Evolutionary conservation across 37 sponge, comb jelly and placozoan genomes (phyloP).

Genomic region (Eunapius fragilis): DNA sequence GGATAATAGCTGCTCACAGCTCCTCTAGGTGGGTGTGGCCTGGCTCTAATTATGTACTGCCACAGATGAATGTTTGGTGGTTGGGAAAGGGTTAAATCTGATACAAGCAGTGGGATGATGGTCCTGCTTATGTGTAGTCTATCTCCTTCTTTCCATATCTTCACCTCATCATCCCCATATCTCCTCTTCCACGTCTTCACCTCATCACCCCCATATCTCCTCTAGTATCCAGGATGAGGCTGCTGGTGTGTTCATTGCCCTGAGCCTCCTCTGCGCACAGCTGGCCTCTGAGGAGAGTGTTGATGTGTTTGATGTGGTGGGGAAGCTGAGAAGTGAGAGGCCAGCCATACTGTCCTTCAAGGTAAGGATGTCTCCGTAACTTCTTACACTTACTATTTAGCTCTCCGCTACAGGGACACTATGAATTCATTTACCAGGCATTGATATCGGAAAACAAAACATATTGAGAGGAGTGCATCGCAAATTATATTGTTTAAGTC

Average conservation of each 20-base stretch:
- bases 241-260: conserved; percentile 46
- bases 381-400: not conserved
- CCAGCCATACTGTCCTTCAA: conserved; percentile 62
- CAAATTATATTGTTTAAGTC: too few relatives aligned
- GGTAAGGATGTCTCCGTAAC: conserved; percentile 36
- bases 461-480: too few relatives aligned
- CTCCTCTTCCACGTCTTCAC: too few relatives aligned
- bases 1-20: conserved; percentile 24
- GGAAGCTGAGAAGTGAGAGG: conserved; percentile 58
- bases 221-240: conserved; percentile 12
- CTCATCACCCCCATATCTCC: too few relatives aligned
- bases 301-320: conserved; percentile 75
- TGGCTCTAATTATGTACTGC: too few relatives aligned
- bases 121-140: too few relatives aligned
- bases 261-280: conserved; percentile 62
- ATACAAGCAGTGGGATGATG: too few relatives aligned
- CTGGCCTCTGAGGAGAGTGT: conserved; percentile 71
- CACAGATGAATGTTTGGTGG: too few relatives aligned
- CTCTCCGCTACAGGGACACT: conserved; percentile 5
- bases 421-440: conserved; percentile 9
- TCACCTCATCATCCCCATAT: too few relatives aligned
- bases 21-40: not conserved
- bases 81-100: too few relatives aligned
- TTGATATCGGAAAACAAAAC: not conserved
- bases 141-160: too few relatives aligned